A percentile compares a stretch with the other conserved stretches of the same genome.
Evolutionary conservation across 2,888 invertebrate species (phyloP).

Genomic region (Seira sanloemensis): DNA sequence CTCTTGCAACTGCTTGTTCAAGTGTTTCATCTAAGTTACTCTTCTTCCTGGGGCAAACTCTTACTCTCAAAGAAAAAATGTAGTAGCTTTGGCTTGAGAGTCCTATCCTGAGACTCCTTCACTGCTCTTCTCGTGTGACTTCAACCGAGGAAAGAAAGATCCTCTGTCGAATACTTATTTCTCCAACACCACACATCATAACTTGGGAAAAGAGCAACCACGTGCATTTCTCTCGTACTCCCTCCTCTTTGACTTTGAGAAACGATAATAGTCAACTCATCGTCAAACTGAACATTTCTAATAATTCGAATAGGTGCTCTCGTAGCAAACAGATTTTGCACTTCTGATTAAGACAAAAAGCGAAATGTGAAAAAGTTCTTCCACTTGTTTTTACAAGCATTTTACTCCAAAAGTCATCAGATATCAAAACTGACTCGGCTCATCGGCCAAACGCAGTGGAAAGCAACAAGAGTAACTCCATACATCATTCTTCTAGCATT

Average conservation of each 20-base stretch:
- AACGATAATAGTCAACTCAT: neutral
- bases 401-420: neutral
- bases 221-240: constrained; percentile 10
- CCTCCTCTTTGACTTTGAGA: neutral
- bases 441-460: no score
- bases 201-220: neutral
- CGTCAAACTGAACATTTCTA: no score
- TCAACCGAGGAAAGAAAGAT: neutral
- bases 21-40: neutral
- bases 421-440: no score
- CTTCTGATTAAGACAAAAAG: neutral
- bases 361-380: neutral
- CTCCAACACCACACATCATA: neutral
- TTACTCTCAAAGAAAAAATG: neutral
- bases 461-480: no score
- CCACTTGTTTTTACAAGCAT: neutral
- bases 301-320: no score
- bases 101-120: neutral
- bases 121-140: neutral
- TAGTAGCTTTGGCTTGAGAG: neutral
- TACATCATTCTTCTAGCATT: no score
- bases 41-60: neutral
- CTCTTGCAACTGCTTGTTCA: constrained; percentile 11
- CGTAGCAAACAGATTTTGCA: neutral
- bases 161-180: neutral